Base-by-base conservation (phyloP, 2,113 vertebrate species). In the Kryptolebias marmoratus region DNA sequence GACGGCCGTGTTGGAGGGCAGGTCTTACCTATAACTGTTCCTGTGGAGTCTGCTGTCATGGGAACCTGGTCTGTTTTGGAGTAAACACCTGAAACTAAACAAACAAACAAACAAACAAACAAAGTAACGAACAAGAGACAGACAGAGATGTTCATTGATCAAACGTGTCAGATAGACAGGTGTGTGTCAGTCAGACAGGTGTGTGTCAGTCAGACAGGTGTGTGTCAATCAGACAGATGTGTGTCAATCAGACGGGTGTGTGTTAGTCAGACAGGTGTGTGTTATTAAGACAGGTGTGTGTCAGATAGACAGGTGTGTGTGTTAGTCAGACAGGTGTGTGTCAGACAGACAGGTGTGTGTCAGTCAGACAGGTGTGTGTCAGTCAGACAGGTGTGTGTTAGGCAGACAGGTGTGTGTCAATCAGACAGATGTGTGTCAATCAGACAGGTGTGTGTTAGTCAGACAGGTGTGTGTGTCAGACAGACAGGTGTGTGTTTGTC, bases 31-130 rank as follows among this genome's bases (percentile, higher is more conserved):
- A 15, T 58, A 45, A 69, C 65, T 64, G 80, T 76, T 1, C 31
- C 80, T 39, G 67, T 81, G 9, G 55, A 55, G 57, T 80, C 85
- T 71, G 90, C 72, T 44, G 53, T 77, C 49, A 67, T 1, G 47
- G 84, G 88, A 39, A 86, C 74, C 69, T 68, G 18, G 16, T 91
- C 82, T 57, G 84, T 83, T 57, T 82, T 79, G 22, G 73, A 65
- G 52, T 63, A 67, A 31, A 58, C 57, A 27, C 63, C 84, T 80
- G 85, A 71, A 77, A 80, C 80, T 82, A 61, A 58, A 64, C 3
- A 39, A 13, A 36, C 4, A 32, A 66, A 55, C 11, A 55, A 15
- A 48, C 8, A 52, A 1, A 13, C 42, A 47, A 11, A 52, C 16
- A 28, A 4, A 48, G 0, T 36, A 13, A 18, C 14, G 4, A 13